phyloP scores from a whole-genome alignment of 2,888 invertebrate genomes.

The Polylopha cassiicola region DNA sequence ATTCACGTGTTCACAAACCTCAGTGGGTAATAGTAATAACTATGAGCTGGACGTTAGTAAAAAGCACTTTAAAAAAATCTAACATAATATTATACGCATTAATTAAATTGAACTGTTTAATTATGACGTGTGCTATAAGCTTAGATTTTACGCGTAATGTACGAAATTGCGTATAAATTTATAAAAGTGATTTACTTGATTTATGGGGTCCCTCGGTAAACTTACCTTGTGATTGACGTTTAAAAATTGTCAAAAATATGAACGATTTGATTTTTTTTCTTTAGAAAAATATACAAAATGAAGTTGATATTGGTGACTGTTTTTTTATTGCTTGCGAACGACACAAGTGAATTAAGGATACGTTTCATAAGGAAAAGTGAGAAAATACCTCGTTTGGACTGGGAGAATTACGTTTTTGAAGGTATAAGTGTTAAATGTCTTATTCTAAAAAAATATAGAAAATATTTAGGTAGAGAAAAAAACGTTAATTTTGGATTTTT shows the following conservation, averaged over 20 bases:
- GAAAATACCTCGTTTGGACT: conserved; percentile 23
- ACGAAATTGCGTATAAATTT: no score
- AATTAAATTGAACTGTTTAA: no score
- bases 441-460: background rate
- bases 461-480: no score
- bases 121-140: no score
- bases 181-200: conserved; percentile 1
- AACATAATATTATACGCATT: no score
- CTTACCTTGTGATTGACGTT: no score
- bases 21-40: background rate
- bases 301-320: conserved; percentile 7
- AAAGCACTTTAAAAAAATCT: background rate
- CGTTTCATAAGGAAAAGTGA: conserved; percentile 3
- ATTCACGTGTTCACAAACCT: no score
- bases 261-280: background rate
- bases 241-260: no score
- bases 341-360: conserved; percentile 19
- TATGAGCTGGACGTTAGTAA: conserved; percentile 7
- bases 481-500: no score
- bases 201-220: no score
- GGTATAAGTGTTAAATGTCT: conserved; percentile 12
- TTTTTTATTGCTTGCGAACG: conserved; percentile 15
- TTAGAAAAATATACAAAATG: conserved; percentile 7
- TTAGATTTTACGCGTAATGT: no score
- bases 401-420: conserved; percentile 26